Evolutionary conservation across 2,113 vertebrate species (phyloP).

Genomic region (Morone saxatilis): DNA sequence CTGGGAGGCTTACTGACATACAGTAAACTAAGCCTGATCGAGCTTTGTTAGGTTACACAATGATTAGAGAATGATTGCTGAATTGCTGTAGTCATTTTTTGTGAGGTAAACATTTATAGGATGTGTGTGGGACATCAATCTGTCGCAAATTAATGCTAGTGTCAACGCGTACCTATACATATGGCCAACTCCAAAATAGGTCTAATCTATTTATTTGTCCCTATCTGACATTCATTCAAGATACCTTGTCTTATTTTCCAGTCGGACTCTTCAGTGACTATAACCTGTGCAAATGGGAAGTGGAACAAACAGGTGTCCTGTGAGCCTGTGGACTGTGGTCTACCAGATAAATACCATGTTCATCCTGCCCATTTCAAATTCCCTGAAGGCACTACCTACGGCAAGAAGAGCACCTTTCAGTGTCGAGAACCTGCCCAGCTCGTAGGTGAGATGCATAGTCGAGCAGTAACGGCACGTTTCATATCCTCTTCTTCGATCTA

Average conservation of each 20-base stretch:
- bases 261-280: constrained; percentile 86
- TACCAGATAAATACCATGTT: constrained; percentile 95
- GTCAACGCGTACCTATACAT: neutral
- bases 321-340: constrained; percentile 95
- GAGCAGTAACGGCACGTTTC: neutral
- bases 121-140: constrained; percentile 25
- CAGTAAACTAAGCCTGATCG: constrained; percentile 51
- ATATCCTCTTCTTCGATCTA: neutral
- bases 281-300: constrained; percentile 94
- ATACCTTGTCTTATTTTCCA: constrained; percentile 62
- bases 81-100: constrained; percentile 55
- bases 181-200: neutral
- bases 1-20: constrained; percentile 57
- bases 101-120: constrained; percentile 55
- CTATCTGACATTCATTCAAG: constrained; percentile 3
- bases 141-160: constrained; percentile 11
- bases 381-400: constrained; percentile 93
- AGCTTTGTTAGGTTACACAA: constrained; percentile 52
- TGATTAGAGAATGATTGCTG: constrained; percentile 45
- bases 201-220: constrained; percentile 10
- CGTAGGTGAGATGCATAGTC: constrained; percentile 86
- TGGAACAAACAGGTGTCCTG: constrained; percentile 96
- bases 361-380: constrained; percentile 94
- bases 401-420: constrained; percentile 92
- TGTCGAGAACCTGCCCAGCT: constrained; percentile 93